phyloP scores from a whole-genome alignment of 1,140 invertebrate genomes.

The Protaetia brevitarsis region DNA sequence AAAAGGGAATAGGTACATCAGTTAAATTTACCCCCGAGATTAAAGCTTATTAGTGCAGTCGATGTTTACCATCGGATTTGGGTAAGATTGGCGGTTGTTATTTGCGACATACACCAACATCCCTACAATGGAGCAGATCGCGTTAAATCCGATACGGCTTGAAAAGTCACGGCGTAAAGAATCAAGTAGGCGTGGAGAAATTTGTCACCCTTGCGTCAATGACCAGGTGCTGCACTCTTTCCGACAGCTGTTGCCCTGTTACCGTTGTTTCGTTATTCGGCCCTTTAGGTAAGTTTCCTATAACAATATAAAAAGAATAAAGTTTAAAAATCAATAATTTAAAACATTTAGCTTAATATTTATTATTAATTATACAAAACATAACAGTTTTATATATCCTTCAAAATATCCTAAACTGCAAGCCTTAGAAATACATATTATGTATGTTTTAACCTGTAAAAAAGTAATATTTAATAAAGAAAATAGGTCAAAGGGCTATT shows the following conservation, averaged over 20 bases:
- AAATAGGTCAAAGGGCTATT: too few species aligned
- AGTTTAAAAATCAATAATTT: too few species aligned
- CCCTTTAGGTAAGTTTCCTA: not conserved
- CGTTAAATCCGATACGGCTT: conserved; percentile 47
- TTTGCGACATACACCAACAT: conserved; percentile 20
- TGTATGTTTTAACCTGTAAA: too few species aligned
- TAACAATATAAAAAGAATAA: too few species aligned
- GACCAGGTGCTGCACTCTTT: conserved; percentile 41
- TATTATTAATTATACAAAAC: too few species aligned
- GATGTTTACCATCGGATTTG: conserved; percentile 15
- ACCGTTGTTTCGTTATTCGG: not conserved
- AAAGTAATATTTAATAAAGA: too few species aligned
- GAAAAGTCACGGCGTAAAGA: conserved; percentile 49
- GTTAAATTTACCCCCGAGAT: not conserved
- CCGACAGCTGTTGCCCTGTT: conserved; percentile 30
- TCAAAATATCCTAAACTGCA: too few species aligned
- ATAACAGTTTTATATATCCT: too few species aligned
- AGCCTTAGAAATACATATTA: too few species aligned
- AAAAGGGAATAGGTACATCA: not conserved
- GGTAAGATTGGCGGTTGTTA: conserved; percentile 23
- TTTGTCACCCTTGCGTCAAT: conserved; percentile 45
- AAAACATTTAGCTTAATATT: too few species aligned
- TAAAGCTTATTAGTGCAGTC: not conserved
- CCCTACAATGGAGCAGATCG: conserved; percentile 18
- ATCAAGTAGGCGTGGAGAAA: conserved; percentile 49